Conservation (phyloP, 2,113 vertebrate species). For the Oncorhynchus nerka region DNA sequence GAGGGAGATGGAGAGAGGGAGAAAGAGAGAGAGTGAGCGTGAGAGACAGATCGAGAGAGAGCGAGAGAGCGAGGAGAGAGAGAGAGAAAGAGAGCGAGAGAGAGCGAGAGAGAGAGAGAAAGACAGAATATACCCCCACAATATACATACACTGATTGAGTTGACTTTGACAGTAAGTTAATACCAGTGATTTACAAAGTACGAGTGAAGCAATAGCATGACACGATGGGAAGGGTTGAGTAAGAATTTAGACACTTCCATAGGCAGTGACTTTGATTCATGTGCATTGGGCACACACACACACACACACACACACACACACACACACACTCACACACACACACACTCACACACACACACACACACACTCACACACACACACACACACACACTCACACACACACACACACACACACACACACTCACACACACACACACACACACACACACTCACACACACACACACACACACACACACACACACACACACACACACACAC, state of each 20-base stretch:
- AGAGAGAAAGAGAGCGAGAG: neutral
- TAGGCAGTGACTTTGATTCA: neutral
- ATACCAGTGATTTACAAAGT: neutral
- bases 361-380: neutral
- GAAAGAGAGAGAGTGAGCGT: neutral
- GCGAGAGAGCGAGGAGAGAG: too few species aligned
- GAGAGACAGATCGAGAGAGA: neutral
- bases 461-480: constrained; percentile 7
- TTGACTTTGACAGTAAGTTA: neutral
- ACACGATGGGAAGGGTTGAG: neutral
- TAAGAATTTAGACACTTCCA: neutral
- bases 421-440: neutral
- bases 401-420: neutral
- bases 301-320: too few species aligned
- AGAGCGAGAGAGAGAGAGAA: neutral
- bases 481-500: constrained; percentile 8
- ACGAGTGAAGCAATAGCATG: neutral
- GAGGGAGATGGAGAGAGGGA: neutral
- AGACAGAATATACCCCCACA: neutral
- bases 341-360: neutral
- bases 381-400: neutral
- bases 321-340: too few species aligned
- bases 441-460: neutral
- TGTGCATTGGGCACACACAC: neutral
- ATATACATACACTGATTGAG: neutral